Evolutionary conservation across 2,113 vertebrate genomes (phyloP).

Genomic region (Strix aluco): DNA sequence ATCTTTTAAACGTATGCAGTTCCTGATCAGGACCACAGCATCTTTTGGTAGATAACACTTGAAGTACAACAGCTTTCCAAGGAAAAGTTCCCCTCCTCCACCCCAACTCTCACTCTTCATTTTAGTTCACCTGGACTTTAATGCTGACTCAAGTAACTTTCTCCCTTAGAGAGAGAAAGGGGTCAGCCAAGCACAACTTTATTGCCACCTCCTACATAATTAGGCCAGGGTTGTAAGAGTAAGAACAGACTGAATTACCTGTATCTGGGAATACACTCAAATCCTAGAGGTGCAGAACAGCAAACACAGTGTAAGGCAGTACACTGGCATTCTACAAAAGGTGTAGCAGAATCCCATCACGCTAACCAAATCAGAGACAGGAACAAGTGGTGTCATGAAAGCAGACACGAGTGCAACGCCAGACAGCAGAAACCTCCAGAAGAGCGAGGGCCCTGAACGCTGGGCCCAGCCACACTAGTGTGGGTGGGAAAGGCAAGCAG

Average conservation of each 20-base stretch:
- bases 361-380: neutral
- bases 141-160: neutral
- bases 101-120: neutral
- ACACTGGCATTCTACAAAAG: neutral
- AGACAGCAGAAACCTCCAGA: neutral
- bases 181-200: neutral
- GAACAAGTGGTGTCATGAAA: neutral
- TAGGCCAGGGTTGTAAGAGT: neutral
- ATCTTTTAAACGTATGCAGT: neutral
- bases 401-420: neutral
- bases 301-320: neutral
- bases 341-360: neutral
- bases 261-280: neutral
- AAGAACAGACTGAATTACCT: neutral
- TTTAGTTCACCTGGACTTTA: neutral
- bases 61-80: neutral
- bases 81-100: neutral
- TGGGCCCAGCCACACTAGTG: neutral
- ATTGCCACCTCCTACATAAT: neutral
- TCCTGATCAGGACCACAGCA: neutral
- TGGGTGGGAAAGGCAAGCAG: neutral
- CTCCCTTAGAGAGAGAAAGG: neutral
- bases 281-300: neutral
- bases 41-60: neutral
- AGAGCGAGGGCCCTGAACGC: rapidly evolving